These are phyloP conservation scores for Xyrauchen texanus DNA, from an alignment of 2,113 vertebrate genomes.

Conservation along the genomic window DNA sequence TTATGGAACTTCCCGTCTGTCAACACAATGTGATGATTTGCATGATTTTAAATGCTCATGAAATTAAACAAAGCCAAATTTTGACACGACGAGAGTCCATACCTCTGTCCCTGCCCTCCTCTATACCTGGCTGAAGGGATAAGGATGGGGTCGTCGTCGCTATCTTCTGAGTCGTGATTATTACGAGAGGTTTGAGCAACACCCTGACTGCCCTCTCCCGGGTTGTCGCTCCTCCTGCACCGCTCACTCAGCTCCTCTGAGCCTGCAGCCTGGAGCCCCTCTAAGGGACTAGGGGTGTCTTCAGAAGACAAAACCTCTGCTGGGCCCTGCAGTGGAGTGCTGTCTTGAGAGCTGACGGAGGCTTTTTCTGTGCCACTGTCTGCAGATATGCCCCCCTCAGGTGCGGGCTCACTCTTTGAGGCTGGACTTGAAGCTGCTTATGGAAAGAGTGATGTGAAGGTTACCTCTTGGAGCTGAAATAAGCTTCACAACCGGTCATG, in stretches of 20 bases:
- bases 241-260: constrained; percentile 39
- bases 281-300: constrained; percentile 30
- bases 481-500: not conserved
- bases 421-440: not conserved
- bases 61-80: not conserved
- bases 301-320: constrained; percentile 42
- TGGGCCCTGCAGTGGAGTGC: not conserved
- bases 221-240: constrained; percentile 59
- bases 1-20: constrained; percentile 14
- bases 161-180: constrained; percentile 91
- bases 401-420: not conserved
- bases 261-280: constrained; percentile 53
- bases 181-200: constrained; percentile 70
- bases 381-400: not conserved
- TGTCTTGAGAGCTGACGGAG: constrained; percentile 49
- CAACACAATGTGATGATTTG: not conserved
- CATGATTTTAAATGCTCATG: no score
- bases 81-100: constrained; percentile 48
- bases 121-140: constrained; percentile 88
- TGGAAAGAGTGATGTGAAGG: not conserved
- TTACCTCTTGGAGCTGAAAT: no score
- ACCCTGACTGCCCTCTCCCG: constrained; percentile 56
- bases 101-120: constrained; percentile 91
- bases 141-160: constrained; percentile 92
- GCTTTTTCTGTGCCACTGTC: constrained; percentile 55